Evolutionary conservation across 2,113 vertebrate species (phyloP).

Genomic region (Dipodomys ordii): DNA sequence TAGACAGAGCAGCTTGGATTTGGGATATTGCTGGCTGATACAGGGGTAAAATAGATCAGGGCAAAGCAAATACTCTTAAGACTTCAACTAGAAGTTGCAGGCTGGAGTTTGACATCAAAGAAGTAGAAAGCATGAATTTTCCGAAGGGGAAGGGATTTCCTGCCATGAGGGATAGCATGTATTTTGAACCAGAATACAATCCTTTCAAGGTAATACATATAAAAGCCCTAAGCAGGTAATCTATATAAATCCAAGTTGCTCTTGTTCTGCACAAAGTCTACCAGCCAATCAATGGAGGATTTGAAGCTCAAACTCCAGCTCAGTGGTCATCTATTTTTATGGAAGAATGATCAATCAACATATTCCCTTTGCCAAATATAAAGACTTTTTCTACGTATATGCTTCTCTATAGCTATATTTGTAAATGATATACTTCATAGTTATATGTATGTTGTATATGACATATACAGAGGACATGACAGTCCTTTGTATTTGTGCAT

Average conservation of each 20-base stretch:
- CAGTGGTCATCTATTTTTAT: neutral
- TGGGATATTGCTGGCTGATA: neutral
- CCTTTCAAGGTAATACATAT: neutral
- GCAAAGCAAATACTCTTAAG: neutral
- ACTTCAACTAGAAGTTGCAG: neutral
- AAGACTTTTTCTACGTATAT: slow-evolving; percentile 33
- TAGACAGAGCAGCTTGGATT: neutral
- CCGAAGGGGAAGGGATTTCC: neutral
- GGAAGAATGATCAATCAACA: neutral
- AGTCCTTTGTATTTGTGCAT: neutral
- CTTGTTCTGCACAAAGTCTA: neutral
- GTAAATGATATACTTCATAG: neutral
- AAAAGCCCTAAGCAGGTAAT: neutral
- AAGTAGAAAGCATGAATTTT: neutral
- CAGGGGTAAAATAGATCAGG: neutral
- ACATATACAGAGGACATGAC: too few relatives aligned
- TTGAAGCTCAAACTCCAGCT: neutral
- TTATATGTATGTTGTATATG: neutral
- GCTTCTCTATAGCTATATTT: neutral
- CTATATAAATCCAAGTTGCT: neutral
- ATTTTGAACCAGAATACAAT: neutral
- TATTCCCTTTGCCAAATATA: neutral
- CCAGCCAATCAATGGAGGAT: too few relatives aligned
- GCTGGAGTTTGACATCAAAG: neutral
- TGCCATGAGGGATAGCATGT: neutral